Base-by-base conservation (phyloP, 2,888 invertebrate genomes). In the Linnaemya tessellans region DNA sequence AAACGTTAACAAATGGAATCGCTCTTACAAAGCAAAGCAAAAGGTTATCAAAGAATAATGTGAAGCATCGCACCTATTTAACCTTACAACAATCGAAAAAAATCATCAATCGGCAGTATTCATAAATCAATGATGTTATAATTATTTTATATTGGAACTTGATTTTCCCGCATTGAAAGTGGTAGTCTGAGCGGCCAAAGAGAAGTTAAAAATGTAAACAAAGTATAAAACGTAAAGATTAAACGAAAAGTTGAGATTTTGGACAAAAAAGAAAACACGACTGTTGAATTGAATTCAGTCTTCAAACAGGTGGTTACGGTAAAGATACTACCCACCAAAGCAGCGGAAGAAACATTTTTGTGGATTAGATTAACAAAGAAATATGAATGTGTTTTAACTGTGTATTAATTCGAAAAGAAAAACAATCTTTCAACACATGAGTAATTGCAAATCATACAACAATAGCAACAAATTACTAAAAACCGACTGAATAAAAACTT, bases 251-350 rank as follows among this genome's bases (percentile, higher is more conserved):
- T 7, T 25, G 30, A 18, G 41, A 2, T 15, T 51, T 35, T 3
- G 3, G 58, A 41, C 25, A 13, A 18, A 58, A 25, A 43, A 54
- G 5, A 56, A 10, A 5, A n/a, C 25, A 11, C 22, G 25, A 25
- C 8, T 49, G 7, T 13, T 46, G 10, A 67, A 68, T 18, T 46
- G 30, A 67, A 46, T 70, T 82, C 10, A 85, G 85, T 82, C 35
- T 65, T 71, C 22, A 65, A 82, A 79, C 82, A 82, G 79, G 79
- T 82, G 82, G 64, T 82, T 79, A 30, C 60, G 41, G 18, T 75
- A 9, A 25, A 67, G 54, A 80, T 70, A 46, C 46, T 71, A 60
- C 11, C 35, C 46, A 70, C 30, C 60, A 64, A n/a, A 67, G 7
- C 18, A 67, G 41, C 73, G 54, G 78, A 8, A 49, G 43, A 68